phyloP scores from a whole-genome alignment of 2,797 vertebrate genomes.

The Spondyliosoma cantharus region DNA sequence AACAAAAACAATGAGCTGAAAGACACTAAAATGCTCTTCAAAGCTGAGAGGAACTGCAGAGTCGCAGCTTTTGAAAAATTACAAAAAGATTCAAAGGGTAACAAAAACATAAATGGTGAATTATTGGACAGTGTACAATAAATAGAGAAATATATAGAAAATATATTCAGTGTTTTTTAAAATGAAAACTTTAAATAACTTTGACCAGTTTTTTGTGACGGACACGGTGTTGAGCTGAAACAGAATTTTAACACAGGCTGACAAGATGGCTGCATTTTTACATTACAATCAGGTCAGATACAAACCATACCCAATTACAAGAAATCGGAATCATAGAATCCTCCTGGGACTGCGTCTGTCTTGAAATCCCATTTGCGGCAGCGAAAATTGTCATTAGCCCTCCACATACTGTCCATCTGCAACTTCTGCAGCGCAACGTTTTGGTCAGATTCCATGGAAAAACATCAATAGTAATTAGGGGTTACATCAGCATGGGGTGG shows the following conservation, averaged over 20 bases:
- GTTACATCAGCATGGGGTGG: conserved; percentile 65
- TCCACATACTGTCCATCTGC: conserved; percentile 42
- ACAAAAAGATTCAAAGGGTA: neutral
- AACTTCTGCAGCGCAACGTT: conserved; percentile 51
- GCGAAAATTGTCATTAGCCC: conserved; percentile 32
- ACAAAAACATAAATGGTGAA: neutral
- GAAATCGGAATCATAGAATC: conserved; percentile 6
- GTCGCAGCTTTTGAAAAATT: neutral
- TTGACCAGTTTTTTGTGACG: neutral
- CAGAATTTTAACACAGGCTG: neutral
- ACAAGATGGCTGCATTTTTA: conserved; percentile 8
- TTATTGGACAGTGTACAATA: neutral
- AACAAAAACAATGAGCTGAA: neutral
- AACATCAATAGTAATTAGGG: conserved; percentile 74
- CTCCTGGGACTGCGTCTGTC: conserved; percentile 14
- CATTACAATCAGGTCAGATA: conserved; percentile 15
- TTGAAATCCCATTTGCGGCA: conserved; percentile 37
- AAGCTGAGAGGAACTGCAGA: neutral
- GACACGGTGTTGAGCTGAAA: neutral
- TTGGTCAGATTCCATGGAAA: conserved; percentile 71
- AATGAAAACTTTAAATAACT: neutral
- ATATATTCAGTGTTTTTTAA: neutral
- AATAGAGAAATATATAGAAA: neutral
- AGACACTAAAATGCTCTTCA: neutral
- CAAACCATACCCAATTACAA: conserved; percentile 2